Percentiles rank a stretch among this genome's conserved stretches.
phyloP scores from a whole-genome alignment of 2,888 invertebrate species.

The Hetaerina titia region DNA sequence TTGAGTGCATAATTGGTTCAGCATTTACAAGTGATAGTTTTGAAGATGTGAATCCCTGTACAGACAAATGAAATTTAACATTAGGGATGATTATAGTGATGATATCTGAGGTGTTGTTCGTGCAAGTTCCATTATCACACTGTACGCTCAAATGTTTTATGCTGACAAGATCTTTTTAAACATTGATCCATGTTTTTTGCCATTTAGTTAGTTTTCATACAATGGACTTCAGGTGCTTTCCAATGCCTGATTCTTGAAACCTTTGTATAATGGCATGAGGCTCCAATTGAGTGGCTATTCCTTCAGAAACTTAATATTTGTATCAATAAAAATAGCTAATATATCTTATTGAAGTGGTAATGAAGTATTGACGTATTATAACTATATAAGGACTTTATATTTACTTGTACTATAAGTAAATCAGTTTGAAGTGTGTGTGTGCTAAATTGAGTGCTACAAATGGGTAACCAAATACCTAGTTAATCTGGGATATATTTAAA shows the following conservation, averaged over 20 bases:
- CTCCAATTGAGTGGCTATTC: not conserved
- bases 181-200: conserved; percentile 38
- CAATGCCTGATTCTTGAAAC: conserved; percentile 26
- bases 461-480: conserved; percentile 33
- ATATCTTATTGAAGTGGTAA: conserved; percentile 43
- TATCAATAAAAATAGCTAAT: conserved; percentile 40
- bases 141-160: conserved; percentile 24
- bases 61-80: not conserved
- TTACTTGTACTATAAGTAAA: conserved; percentile 46
- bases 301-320: not conserved
- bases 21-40: conserved; percentile 45
- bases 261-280: conserved; percentile 30
- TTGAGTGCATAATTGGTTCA: conserved; percentile 14
- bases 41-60: not conserved
- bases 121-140: conserved; percentile 16
- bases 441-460: conserved; percentile 26
- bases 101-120: conserved; percentile 15
- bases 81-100: not conserved
- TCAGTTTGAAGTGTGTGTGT: not conserved
- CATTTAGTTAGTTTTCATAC: conserved; percentile 60
- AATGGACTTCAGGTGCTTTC: conserved; percentile 56
- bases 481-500: not conserved
- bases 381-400: not conserved
- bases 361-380: conserved; percentile 40
- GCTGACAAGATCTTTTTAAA: conserved; percentile 49